phyloP scores from a whole-genome alignment of 2,888 invertebrate species.

The Lasioglossum figueresi region DNA sequence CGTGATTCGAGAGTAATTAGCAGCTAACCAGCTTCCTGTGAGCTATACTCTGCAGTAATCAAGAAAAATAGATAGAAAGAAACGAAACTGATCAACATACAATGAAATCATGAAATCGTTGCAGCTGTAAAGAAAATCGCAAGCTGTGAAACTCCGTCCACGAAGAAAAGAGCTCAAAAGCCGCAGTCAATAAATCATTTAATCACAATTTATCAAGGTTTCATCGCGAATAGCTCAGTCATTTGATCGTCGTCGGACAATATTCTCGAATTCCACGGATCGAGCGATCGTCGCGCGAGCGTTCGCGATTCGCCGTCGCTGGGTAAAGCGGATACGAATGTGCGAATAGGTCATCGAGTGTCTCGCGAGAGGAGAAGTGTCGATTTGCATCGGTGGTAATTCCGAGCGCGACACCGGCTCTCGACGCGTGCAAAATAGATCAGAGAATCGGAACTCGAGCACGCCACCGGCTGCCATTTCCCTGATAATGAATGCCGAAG shows the following conservation, averaged over 20 bases:
- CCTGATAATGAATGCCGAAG: slow-evolving; percentile 64
- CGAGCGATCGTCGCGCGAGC: neutral
- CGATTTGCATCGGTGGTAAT: slow-evolving; percentile 27
- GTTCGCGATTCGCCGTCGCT: slow-evolving; percentile 6
- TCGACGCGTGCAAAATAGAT: slow-evolving; percentile 42
- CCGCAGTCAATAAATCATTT: too few species aligned
- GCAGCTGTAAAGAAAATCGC: too few species aligned
- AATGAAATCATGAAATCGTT: too few species aligned
- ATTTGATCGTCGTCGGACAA: neutral
- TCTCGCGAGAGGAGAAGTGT: slow-evolving; percentile 3
- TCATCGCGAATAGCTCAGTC: neutral
- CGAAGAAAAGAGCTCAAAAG: too few species aligned
- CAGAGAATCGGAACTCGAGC: slow-evolving; percentile 56
- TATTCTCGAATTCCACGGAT: neutral
- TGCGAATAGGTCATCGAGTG: slow-evolving; percentile 12
- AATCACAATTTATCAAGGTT: too few species aligned
- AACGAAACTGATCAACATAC: too few species aligned
- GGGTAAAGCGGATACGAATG: neutral
- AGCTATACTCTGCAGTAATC: too few species aligned
- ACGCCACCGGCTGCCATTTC: slow-evolving; percentile 60
- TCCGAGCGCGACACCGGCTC: slow-evolving; percentile 2
- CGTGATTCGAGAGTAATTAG: too few species aligned
- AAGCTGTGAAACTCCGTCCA: too few species aligned
- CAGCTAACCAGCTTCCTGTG: too few species aligned
- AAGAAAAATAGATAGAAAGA: too few species aligned